These are phyloP conservation scores for Graptemys geographica DNA, from an alignment of 2,797 vertebrate genomes.

Conservation along the genomic window DNA sequence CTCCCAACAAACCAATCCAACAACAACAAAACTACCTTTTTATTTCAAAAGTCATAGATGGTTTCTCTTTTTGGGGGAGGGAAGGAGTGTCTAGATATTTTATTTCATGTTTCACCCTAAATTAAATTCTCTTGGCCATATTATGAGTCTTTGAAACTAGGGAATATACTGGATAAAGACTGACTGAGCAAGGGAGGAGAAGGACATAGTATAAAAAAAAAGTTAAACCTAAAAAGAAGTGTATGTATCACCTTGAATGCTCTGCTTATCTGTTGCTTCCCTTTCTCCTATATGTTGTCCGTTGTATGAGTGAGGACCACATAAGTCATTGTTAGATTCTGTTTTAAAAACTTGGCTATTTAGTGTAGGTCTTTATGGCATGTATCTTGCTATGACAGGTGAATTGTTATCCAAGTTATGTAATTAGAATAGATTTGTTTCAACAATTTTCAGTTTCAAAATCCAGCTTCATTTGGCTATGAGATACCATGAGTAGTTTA, in stretches of 20 bases:
- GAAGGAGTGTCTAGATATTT: not conserved
- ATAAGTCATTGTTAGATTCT: not conserved
- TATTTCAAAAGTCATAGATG: not conserved
- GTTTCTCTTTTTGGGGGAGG: not conserved
- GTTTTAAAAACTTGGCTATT: not conserved
- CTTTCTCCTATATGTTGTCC: not conserved
- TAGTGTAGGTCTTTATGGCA: not conserved
- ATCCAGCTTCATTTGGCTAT: not conserved
- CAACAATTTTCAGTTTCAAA: conserved; percentile 16
- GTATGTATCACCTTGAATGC: not conserved
- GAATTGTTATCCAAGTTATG: not conserved
- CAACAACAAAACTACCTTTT: not conserved
- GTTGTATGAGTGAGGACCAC: not conserved
- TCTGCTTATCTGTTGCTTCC: not conserved
- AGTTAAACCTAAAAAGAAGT: not conserved
- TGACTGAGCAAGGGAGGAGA: not conserved
- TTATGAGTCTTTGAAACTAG: not conserved
- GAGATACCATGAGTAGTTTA: not conserved
- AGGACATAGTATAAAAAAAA: not conserved
- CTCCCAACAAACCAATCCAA: not conserved
- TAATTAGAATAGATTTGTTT: conserved; percentile 28
- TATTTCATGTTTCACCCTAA: not conserved
- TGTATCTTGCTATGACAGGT: not conserved
- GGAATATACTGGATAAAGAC: not conserved
- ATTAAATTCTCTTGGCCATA: not conserved